Conservation (phyloP, 1,140 invertebrate genomes). For the Pseudomyrmex pallidus region DNA sequence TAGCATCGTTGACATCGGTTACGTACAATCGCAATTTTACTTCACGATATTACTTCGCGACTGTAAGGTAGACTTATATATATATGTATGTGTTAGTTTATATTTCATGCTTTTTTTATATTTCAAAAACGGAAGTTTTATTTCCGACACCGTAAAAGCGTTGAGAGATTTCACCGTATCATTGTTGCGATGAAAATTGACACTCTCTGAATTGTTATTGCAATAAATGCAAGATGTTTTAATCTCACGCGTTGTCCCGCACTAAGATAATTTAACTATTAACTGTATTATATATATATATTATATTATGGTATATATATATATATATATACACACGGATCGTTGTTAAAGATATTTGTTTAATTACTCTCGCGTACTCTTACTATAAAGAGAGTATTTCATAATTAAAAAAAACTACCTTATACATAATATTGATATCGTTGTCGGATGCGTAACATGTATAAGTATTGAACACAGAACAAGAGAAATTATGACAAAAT, state of each 20-base stretch:
- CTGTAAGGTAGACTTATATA: constrained; percentile 9
- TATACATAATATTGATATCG: too few species aligned
- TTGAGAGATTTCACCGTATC: constrained; percentile 1
- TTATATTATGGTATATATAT: constrained; percentile 16
- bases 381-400: too few species aligned
- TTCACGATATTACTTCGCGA: background rate
- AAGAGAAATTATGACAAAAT: too few species aligned
- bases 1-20: constrained; percentile 40
- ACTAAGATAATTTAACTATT: constrained; percentile 37
- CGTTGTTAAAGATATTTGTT: constrained; percentile 44
- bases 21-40: constrained; percentile 27
- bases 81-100: background rate
- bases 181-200: constrained; percentile 17
- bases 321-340: constrained; percentile 27
- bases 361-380: too few species aligned
- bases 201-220: constrained; percentile 21
- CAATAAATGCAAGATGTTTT: constrained; percentile 24
- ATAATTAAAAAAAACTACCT: too few species aligned
- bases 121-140: background rate
- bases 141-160: background rate
- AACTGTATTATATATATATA: constrained; percentile 56
- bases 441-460: too few species aligned
- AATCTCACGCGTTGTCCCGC: constrained; percentile 1
- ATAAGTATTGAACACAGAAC: too few species aligned
- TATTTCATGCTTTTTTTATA: constrained; percentile 3